Base-by-base conservation (phyloP, 1,140 invertebrate genomes). In the Patella vulgata region DNA sequence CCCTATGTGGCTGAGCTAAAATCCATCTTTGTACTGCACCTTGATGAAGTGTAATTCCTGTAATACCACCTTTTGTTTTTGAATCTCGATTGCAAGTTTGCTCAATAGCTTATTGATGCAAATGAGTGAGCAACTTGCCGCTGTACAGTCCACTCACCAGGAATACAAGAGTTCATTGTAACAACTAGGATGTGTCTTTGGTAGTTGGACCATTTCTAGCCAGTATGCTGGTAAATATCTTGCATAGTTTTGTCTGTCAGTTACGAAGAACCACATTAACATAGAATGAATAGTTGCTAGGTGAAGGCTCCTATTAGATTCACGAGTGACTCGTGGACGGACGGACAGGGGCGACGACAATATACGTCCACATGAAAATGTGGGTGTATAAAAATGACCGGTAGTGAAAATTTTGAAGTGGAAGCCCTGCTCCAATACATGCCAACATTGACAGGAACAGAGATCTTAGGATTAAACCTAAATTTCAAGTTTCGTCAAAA, bases 271-370 rank as follows among this genome's bases (percentile, higher is more conserved):
- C 63, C 56, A 66, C 14, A 58, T 48, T 12, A 66, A 9, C 63
- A 66, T 53, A 9, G 14, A 17, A 42, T 23, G 40, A 3, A 66
- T 0, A 14, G 40, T 14, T 4, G 25, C 23, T 4, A 66, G 52
- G 44, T 66, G 63, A 30, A 60, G 51, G 17, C 23, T 23, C 58
- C 63, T 60, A 42, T 66, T 48, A 25, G 42, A 42, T 31, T 53
- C 51, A 8, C 63, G 36, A 6, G 52, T 54, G 14, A 50, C 63
- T n/a, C 63, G 19, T 36, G n/a, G n/a, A n/a, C n/a, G n/a, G n/a
- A n/a, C n/a, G n/a, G n/a, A n/a, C n/a, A n/a, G n/a, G n/a, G n/a
- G n/a, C n/a, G n/a, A n/a, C n/a, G n/a, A n/a, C n/a, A n/a, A n/a
- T n/a, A n/a, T n/a, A n/a, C n/a, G n/a, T n/a, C n/a, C n/a, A n/a